Evolutionary conservation across 2,888 invertebrate species (phyloP).

Genomic region (Brassicogethes aeneus): DNA sequence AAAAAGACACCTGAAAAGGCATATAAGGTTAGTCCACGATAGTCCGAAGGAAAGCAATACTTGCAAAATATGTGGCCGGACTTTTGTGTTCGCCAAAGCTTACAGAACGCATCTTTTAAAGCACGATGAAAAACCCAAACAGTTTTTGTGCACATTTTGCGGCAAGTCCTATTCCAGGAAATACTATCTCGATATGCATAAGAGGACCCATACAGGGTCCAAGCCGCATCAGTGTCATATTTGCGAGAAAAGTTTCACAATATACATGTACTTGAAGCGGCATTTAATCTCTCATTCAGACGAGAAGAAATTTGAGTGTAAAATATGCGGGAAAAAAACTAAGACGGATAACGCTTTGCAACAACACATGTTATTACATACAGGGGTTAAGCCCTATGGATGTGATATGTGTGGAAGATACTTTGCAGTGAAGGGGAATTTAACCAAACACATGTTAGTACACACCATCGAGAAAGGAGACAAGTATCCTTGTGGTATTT

Average conservation of each 20-base stretch:
- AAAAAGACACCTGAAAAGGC: no score
- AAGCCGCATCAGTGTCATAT: constrained; percentile 25
- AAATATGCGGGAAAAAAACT: constrained; percentile 33
- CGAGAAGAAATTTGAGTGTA: constrained; percentile 32
- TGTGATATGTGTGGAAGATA: constrained; percentile 23
- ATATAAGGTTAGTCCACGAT: no score
- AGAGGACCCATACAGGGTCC: constrained; percentile 26
- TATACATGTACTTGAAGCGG: constrained; percentile 20
- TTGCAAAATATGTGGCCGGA: constrained; percentile 17
- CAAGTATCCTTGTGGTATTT: no score
- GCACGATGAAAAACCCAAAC: no score
- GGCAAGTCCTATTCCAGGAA: constrained; percentile 22
- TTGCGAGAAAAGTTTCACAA: constrained; percentile 27
- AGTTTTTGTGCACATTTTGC: constrained; percentile 21
- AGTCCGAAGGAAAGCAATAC: no score
- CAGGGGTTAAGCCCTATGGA: constrained; percentile 24
- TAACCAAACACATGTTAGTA: constrained; percentile 36
- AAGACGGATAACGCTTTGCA: constrained; percentile 28
- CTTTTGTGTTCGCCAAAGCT: constrained; percentile 11
- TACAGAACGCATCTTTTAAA: constrained; percentile 16
- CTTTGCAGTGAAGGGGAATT: constrained; percentile 37
- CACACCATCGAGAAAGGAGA: constrained; percentile 37
- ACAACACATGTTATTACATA: constrained; percentile 28
- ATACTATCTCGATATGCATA: constrained; percentile 20
- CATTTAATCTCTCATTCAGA: constrained; percentile 28